phyloP scores from a whole-genome alignment of 2,888 invertebrate species.

The Chironomus tentans region DNA sequence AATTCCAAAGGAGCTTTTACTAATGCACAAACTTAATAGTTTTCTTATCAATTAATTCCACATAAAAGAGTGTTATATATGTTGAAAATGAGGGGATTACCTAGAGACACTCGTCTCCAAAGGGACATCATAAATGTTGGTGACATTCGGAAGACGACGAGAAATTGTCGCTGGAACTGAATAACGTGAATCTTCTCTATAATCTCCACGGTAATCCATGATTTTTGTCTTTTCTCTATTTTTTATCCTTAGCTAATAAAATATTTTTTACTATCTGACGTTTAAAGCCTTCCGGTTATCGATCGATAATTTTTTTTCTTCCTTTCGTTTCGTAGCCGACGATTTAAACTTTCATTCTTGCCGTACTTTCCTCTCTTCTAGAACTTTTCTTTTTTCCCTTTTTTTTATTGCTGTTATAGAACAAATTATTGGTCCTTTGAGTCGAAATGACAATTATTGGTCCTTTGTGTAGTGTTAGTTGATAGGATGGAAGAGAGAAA shows the following conservation, averaged over 20 bases:
- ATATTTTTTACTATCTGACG: too few relatives aligned
- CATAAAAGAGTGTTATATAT: not conserved
- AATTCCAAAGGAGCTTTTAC: too few relatives aligned
- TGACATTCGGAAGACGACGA: slow-evolving; percentile 22
- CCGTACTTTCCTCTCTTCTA: not conserved
- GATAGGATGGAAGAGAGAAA: too few relatives aligned
- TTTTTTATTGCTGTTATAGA: not conserved
- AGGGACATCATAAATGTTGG: slow-evolving; percentile 23
- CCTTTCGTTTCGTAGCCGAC: not conserved
- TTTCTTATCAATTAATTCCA: too few relatives aligned
- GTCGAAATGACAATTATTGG: not conserved
- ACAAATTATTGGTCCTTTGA: not conserved
- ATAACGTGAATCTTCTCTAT: slow-evolving; percentile 8
- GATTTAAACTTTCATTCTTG: not conserved
- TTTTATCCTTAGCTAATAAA: too few relatives aligned
- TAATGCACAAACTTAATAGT: too few relatives aligned
- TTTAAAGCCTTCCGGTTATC: not conserved
- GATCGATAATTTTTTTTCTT: not conserved
- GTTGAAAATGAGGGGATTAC: slow-evolving; percentile 9
- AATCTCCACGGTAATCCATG: slow-evolving; percentile 19
- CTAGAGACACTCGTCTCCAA: slow-evolving; percentile 25
- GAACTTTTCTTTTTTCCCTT: not conserved
- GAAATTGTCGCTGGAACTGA: slow-evolving; percentile 15
- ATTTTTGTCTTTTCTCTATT: not conserved
- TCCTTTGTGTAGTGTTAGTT: not conserved